Percentiles rank a stretch among this genome's conserved stretches.
These are phyloP conservation scores for Halcyon senegalensis DNA, from an alignment of 2,113 vertebrate species.

Conservation along the genomic window DNA sequence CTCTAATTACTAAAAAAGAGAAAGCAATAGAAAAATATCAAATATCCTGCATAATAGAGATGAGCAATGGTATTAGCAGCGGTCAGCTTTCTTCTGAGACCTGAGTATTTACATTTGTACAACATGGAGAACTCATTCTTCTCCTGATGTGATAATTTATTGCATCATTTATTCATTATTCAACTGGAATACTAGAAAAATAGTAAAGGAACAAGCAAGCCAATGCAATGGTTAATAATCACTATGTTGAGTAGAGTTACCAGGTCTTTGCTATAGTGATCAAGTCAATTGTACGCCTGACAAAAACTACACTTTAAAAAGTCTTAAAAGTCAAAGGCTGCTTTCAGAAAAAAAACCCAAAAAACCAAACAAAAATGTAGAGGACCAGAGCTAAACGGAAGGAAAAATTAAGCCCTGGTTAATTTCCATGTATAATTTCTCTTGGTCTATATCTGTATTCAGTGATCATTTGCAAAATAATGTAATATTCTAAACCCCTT, in stretches of 20 bases:
- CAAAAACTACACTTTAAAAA: neutral
- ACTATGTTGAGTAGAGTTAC: neutral
- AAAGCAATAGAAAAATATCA: neutral
- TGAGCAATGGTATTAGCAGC: neutral
- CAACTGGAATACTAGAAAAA: neutral
- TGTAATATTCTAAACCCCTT: neutral
- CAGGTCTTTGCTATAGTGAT: neutral
- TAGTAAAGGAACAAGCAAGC: neutral
- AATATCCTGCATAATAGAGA: neutral
- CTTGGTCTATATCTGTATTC: neutral
- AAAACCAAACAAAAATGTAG: fast-evolving
- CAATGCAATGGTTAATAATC: neutral
- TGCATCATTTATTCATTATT: neutral
- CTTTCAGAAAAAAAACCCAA: neutral
- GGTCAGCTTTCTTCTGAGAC: neutral
- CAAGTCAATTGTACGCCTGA: neutral
- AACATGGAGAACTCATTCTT: neutral
- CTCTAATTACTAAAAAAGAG: neutral
- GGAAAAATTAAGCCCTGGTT: neutral
- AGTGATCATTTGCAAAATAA: neutral
- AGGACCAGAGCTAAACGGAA: neutral
- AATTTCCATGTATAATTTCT: neutral
- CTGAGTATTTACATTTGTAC: neutral
- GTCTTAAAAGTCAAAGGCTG: neutral
- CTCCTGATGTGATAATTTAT: neutral